Evolutionary conservation across 2,113 vertebrate species (phyloP).

Genomic region (Plecturocebus donacophilus): DNA sequence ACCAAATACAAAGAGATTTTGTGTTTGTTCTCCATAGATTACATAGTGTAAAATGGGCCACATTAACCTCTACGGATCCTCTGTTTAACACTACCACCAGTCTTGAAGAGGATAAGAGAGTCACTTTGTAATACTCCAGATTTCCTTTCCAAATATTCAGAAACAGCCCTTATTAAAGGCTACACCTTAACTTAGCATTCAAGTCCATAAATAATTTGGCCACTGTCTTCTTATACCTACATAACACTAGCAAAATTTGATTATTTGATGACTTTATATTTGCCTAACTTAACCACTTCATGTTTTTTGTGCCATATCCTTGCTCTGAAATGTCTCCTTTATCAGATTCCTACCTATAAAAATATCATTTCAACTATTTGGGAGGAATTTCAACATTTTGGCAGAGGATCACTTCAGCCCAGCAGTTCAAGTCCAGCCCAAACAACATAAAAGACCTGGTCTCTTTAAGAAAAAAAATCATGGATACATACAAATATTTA

Average conservation of each 20-base stretch:
- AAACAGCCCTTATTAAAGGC: not conserved
- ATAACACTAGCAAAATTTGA: not conserved
- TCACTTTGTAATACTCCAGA: not conserved
- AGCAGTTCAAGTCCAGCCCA: not conserved
- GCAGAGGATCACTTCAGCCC: not conserved
- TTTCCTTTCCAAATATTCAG: not conserved
- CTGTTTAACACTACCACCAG: not conserved
- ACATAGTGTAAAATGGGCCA: not conserved
- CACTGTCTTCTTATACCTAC: not conserved
- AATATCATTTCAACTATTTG: not conserved
- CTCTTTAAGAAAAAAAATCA: not conserved
- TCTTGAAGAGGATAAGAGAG: not conserved
- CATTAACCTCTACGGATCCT: not conserved
- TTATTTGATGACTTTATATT: not conserved
- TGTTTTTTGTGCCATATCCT: not conserved
- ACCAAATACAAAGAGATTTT: not conserved
- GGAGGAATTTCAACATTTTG: no score
- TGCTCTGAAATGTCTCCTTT: not conserved
- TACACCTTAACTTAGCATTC: not conserved
- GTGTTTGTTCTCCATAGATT: not conserved
- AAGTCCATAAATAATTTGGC: not conserved
- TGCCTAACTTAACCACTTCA: not conserved
- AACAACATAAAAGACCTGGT: not conserved
- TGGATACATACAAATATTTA: not conserved
- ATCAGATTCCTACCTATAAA: not conserved